Percentiles rank a stretch among this genome's conserved stretches.
These are phyloP conservation scores for Cistogaster globosa DNA, from an alignment of 2,888 invertebrate species.

Conservation along the genomic window DNA sequence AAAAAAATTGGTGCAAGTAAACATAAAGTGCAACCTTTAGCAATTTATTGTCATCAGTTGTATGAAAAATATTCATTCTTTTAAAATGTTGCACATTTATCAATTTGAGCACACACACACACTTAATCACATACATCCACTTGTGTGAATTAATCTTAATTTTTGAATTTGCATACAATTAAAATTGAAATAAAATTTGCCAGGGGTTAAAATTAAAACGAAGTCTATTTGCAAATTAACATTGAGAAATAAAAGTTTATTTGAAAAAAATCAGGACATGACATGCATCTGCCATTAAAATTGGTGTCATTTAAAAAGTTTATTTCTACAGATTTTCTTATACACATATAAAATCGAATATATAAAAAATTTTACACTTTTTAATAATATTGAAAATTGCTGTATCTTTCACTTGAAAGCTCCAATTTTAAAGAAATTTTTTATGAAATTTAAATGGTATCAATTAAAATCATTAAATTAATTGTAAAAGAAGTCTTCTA, in stretches of 20 bases:
- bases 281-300: constrained; percentile 18
- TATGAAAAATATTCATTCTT: constrained; percentile 12
- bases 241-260: background rate
- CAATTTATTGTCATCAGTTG: constrained; percentile 42
- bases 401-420: too few species aligned
- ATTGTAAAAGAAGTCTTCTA: too few species aligned
- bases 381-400: too few species aligned
- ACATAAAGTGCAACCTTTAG: constrained; percentile 26
- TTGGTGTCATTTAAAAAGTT: background rate
- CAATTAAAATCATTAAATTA: too few species aligned
- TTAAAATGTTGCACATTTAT: constrained; percentile 21
- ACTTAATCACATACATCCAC: background rate
- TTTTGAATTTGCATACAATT: constrained; percentile 52
- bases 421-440: too few species aligned
- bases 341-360: too few species aligned
- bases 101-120: background rate
- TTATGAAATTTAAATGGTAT: too few species aligned
- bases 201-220: constrained; percentile 6
- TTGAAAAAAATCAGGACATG: constrained; percentile 9
- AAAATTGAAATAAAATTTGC: constrained; percentile 27
- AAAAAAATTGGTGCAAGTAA: constrained; percentile 3
- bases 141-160: constrained; percentile 43
- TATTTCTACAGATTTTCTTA: too few species aligned
- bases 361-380: too few species aligned
- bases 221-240: constrained; percentile 12